A percentile compares a stretch with the other conserved stretches of the same genome.
These are phyloP conservation scores for Chionodraco myersi DNA, from an alignment of 2,113 vertebrate genomes.

Conservation along the genomic window DNA sequence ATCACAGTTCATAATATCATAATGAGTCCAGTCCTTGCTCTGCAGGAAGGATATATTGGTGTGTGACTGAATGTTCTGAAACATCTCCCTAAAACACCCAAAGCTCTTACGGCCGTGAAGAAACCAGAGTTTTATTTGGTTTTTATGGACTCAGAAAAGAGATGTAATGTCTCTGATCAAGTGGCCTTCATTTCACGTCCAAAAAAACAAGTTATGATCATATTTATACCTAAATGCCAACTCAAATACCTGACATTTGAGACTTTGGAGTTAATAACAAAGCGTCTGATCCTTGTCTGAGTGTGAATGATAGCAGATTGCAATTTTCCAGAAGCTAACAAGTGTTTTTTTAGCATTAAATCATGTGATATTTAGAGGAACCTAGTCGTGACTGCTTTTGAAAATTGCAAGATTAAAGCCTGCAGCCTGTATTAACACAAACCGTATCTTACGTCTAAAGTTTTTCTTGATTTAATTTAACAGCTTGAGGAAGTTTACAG, in stretches of 20 bases:
- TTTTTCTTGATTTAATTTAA: not conserved
- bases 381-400: constrained; percentile 21
- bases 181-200: not conserved
- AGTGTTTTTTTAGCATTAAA: constrained; percentile 15
- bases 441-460: not conserved
- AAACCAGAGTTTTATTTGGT: not conserved
- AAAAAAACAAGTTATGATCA: not conserved
- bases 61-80: not conserved
- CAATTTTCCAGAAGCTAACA: constrained; percentile 14
- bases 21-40: constrained; percentile 58
- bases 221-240: not conserved
- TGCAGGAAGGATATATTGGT: not conserved
- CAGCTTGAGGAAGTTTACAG: constrained; percentile 3
- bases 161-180: not conserved
- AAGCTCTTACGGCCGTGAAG: not conserved
- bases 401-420: not conserved
- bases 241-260: constrained; percentile 1
- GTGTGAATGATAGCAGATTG: constrained; percentile 11
- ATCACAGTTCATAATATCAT: constrained; percentile 56
- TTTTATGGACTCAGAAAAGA: not conserved
- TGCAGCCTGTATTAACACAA: not conserved
- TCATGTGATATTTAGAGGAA: constrained; percentile 8
- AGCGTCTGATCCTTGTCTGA: constrained; percentile 4
- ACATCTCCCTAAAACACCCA: not conserved
- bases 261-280: not conserved